phyloP scores from a whole-genome alignment of 30 jellyfish, hydroid and myxozoan species.

The Aurelia sp. region DNA sequence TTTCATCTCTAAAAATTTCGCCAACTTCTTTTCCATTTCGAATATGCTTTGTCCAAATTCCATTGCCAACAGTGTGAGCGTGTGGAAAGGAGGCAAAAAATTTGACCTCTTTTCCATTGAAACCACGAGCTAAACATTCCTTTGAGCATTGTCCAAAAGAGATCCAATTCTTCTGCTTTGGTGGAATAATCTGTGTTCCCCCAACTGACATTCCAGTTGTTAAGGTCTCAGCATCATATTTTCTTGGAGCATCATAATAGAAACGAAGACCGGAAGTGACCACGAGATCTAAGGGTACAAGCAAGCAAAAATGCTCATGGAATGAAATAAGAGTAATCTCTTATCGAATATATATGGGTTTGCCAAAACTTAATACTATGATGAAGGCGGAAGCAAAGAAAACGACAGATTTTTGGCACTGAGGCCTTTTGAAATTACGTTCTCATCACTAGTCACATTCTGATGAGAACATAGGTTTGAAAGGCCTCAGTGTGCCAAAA shows the following conservation, averaged over 20 bases:
- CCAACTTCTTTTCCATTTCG: conserved; percentile 62
- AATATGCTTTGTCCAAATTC: conserved; percentile 63
- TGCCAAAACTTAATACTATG: too few species aligned
- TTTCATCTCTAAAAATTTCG: conserved; percentile 55
- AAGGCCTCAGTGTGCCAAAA: too few species aligned
- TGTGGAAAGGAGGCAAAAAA: conserved; percentile 73
- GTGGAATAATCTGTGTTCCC: conserved; percentile 3
- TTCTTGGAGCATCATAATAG: conserved; percentile 27
- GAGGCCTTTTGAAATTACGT: too few species aligned
- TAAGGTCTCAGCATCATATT: conserved; percentile 21
- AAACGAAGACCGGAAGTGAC: conserved; percentile 29
- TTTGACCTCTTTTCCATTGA: conserved; percentile 9
- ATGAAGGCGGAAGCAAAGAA: too few species aligned
- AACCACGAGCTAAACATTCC: not conserved
- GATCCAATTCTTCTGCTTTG: conserved; percentile 23
- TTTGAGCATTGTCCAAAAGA: conserved; percentile 15
- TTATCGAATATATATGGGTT: too few species aligned
- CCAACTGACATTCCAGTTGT: conserved; percentile 11
- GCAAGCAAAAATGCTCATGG: too few species aligned
- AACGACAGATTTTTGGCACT: too few species aligned
- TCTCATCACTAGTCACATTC: too few species aligned
- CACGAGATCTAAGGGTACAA: not conserved
- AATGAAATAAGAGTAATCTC: too few species aligned
- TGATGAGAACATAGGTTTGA: too few species aligned
- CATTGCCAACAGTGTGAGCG: conserved; percentile 60